A percentile compares a stretch with the other conserved stretches of the same genome.
Evolutionary conservation across 1,140 invertebrate species (phyloP).

Genomic region (Latrodectus geometricus): DNA sequence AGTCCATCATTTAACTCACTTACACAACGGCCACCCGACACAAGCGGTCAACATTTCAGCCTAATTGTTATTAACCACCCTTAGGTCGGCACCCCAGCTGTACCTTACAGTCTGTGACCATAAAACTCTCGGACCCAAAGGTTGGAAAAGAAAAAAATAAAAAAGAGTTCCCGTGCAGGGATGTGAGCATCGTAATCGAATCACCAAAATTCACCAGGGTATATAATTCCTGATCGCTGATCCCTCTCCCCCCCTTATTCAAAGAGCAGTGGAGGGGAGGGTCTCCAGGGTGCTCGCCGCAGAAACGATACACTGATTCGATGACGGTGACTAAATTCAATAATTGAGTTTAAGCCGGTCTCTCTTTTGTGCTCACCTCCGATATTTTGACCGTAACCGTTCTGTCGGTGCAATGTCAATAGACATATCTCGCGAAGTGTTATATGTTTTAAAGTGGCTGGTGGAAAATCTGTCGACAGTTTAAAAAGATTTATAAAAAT

Average conservation of each 20-base stretch:
- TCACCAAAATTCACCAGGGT: slow-evolving; percentile 7
- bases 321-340: slow-evolving; percentile 50
- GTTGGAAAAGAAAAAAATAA: background rate
- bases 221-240: slow-evolving; percentile 30
- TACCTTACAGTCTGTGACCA: background rate
- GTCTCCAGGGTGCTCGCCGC: slow-evolving; percentile 2
- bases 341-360: slow-evolving; percentile 30
- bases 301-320: slow-evolving; percentile 53
- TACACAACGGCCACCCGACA: no score
- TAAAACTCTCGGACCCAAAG: background rate
- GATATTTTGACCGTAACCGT: background rate
- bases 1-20: no score
- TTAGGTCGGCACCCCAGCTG: background rate
- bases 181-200: slow-evolving; percentile 49
- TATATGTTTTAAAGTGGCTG: slow-evolving; percentile 18
- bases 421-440: background rate
- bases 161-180: background rate
- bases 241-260: slow-evolving; percentile 13
- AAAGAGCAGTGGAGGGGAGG: background rate
- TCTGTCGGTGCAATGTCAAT: background rate
- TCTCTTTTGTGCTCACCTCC: background rate
- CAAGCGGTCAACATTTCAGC: background rate
- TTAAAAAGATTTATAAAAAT: slow-evolving; percentile 24
- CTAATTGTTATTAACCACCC: background rate
- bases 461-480: slow-evolving; percentile 38